Conservation (phyloP, 1,140 invertebrate species). For the Neodiprion fabricii region DNA sequence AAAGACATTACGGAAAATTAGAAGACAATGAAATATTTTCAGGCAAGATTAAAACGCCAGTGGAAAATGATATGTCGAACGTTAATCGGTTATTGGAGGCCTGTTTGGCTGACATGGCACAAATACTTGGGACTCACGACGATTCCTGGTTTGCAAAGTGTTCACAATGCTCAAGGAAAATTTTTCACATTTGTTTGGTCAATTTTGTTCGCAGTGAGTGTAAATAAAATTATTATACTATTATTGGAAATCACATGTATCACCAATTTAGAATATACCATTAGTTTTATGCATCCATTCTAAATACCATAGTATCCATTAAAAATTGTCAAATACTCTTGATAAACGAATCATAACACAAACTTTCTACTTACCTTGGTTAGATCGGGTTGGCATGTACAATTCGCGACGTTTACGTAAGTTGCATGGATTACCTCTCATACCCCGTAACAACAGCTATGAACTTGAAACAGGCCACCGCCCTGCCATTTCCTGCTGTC, state of each 20-base stretch:
- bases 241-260: too few species aligned
- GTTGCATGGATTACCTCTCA: conserved; percentile 19
- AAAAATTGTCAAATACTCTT: too few species aligned
- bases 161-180: conserved; percentile 6
- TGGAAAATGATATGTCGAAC: neutral
- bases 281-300: too few species aligned
- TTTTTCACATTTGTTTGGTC: conserved; percentile 15
- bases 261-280: too few species aligned
- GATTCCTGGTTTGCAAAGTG: conserved; percentile 24
- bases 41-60: neutral
- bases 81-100: conserved; percentile 2
- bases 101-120: conserved; percentile 4
- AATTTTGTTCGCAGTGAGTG: conserved; percentile 1
- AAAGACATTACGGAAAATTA: too few species aligned
- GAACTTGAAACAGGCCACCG: conserved; percentile 20
- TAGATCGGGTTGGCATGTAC: conserved; percentile 22
- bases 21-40: neutral
- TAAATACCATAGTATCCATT: too few species aligned
- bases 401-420: conserved; percentile 15
- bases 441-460: conserved; percentile 26
- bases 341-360: too few species aligned
- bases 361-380: neutral
- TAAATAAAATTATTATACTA: neutral
- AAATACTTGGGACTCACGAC: conserved; percentile 12
- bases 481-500: conserved; percentile 18